Evolutionary conservation across 2,888 invertebrate species (phyloP).

Genomic region (Molanna angustata): DNA sequence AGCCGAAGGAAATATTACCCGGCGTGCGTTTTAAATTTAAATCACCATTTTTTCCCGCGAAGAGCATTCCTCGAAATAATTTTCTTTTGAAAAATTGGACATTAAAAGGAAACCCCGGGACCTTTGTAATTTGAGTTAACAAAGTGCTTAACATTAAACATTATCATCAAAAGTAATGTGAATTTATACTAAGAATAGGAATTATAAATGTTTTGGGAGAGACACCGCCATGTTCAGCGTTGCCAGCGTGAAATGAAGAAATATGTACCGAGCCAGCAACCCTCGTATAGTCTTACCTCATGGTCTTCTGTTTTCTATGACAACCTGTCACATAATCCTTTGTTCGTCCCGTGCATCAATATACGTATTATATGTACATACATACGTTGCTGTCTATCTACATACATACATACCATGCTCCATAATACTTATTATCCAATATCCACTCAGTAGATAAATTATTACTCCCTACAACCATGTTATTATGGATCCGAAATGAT

Average conservation of each 20-base stretch:
- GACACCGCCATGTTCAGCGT: slow-evolving; percentile 2
- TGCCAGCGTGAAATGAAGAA: slow-evolving; percentile 14
- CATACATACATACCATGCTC: no score
- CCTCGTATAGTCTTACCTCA: no score
- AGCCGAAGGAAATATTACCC: no score
- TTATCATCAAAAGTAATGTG: slow-evolving; percentile 13
- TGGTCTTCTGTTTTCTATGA: no score
- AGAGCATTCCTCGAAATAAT: background rate
- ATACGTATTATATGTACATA: no score
- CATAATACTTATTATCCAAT: no score
- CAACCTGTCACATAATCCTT: background rate
- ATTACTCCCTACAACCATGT: no score
- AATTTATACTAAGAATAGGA: slow-evolving; percentile 13
- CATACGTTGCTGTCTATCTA: no score
- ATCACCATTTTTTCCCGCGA: background rate
- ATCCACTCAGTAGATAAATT: no score
- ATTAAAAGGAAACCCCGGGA: background rate
- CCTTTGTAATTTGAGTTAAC: slow-evolving; percentile 7
- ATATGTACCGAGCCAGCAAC: background rate
- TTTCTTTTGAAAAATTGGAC: background rate
- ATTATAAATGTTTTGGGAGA: slow-evolving; percentile 13
- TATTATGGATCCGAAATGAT: no score
- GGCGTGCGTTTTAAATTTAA: no score
- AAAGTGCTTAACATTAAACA: slow-evolving; percentile 7
- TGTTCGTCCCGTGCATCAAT: no score